These are phyloP conservation scores for Sphaerodactylus townsendi DNA, from an alignment of 2,113 vertebrate genomes.

Conservation along the genomic window DNA sequence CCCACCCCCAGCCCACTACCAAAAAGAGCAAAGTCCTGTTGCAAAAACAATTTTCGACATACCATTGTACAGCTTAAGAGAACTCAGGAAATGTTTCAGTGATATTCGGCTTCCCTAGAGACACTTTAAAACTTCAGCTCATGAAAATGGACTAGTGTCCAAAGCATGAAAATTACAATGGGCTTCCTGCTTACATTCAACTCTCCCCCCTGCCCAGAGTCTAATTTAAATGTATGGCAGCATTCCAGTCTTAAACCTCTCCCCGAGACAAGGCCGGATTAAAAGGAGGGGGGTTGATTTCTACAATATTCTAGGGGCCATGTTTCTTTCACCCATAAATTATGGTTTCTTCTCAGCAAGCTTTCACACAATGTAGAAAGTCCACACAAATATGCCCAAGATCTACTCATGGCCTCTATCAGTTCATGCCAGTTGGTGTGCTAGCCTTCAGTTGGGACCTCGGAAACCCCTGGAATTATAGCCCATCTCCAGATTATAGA, in stretches of 20 bases:
- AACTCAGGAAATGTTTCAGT: constrained; percentile 81
- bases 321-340: not conserved
- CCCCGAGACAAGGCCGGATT: constrained; percentile 20
- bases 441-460: too few species aligned
- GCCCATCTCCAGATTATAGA: too few species aligned
- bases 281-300: not conserved
- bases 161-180: constrained; percentile 72
- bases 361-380: not conserved
- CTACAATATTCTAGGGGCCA: not conserved
- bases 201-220: constrained; percentile 13
- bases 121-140: constrained; percentile 68
- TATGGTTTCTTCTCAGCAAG: not conserved
- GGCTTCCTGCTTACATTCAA: constrained; percentile 67
- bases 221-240: constrained; percentile 78
- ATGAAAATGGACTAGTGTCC: constrained; percentile 74
- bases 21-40: constrained; percentile 66
- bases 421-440: not conserved
- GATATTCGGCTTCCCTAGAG: constrained; percentile 74
- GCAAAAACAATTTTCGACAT: constrained; percentile 65
- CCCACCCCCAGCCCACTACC: constrained; percentile 28
- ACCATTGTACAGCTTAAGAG: constrained; percentile 63
- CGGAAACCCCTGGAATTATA: too few species aligned
- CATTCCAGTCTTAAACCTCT: constrained; percentile 54
- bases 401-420: not conserved
- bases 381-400: not conserved